Evolutionary conservation across 2,113 vertebrate genomes (phyloP), one percentile per base, ranked within the genome.

Genomic region (Xenus cinereus): DNA sequence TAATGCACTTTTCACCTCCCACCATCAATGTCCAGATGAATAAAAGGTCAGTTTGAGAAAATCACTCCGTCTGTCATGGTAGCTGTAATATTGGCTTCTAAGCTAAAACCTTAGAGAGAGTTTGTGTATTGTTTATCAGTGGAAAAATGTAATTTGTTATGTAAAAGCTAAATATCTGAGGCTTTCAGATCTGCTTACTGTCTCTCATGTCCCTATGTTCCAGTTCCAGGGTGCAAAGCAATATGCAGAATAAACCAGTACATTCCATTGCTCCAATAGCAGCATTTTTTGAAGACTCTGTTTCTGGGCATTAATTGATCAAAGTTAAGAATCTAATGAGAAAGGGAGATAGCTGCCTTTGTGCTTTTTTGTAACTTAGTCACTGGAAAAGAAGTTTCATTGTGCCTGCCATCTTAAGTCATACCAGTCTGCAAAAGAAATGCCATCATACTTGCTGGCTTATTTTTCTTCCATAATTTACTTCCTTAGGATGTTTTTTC

Each of bases 151-250:
- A 8, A 24, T 69, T 45, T 57, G 7, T 39, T 71, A 24, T 17
- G 7, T 54, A 6, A 46, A 63, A 60, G 39, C 22, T 67, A n/a
- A 4, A 54, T 9, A 26, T 0, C 0, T 3, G 32, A 3, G 19
- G 2, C 22, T 53, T 89, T n/a, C 22, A 63, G 11, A 39, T 43
- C 60, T 67, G 24, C 19, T 84, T 7, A 3, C 30, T 56, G 12
- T 53, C 27, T 48, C 39, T 56, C 5, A 68, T 71, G 12, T 50
- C 15, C 16, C 5, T 27, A 0, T 32, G 10, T 30, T 73, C 30
- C 23, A 5, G 14, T 85, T 80, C 14, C 14, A 60, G 30, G 18
- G 14, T 32, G 32, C 27, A 62, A 19, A 80, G 24, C 21, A 66
- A 2, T 11, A 14, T 11, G 10, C 19, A 59, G 37, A 86, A 68